Base-by-base conservation (phyloP, 2,113 vertebrate genomes). In the Labrus mixtus region DNA sequence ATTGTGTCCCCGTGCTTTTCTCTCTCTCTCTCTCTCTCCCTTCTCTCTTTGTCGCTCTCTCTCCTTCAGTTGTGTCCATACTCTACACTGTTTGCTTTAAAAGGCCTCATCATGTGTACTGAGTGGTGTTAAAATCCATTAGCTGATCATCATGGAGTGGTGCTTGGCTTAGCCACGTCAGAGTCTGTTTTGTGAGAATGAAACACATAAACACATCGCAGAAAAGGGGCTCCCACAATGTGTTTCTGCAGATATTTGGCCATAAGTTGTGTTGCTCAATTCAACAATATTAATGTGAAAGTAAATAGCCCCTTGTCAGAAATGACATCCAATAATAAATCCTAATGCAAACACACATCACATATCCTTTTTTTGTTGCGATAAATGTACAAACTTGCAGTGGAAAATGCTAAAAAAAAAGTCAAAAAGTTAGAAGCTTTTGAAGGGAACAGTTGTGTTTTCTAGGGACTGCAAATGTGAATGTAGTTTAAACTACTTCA, bases 61-160 rank as follows among this genome's bases (percentile, higher is more conserved):
- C 19, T 51, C 19, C 19, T 10, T 51, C 65, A 22, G 22, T 23
- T 25, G 36, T 53, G 16, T 19, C 33, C 45, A n/a, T 61, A 11
- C 41, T 54, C 59, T 37, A 63, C 46, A 25, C 48, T 37, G 16
- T 87, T 78, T 68, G 41, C 53, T 77, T 74, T 45, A 65, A 65
- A 74, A 71, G 56, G 33, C 56, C 33, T 56, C 67, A 36, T 56
- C 16, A 4, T 78, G 72, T 67, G 19, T 45, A 51, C n/a, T 54
- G 25, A 54, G 53, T 29, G 69, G 46, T 72, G 59, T 80, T 72
- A 51, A 65, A 84, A 79, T 78, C 71, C 56, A 83, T 85, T 73
- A 82, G 65, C 36, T 29, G 59, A 64, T 59, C 50, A 68, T 84
- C 53, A 72, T 37, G 23, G 71, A 76, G 64, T 68, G 20, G 10